phyloP scores from a whole-genome alignment of 2,113 vertebrate genomes.

The Xenopus laevis region DNA sequence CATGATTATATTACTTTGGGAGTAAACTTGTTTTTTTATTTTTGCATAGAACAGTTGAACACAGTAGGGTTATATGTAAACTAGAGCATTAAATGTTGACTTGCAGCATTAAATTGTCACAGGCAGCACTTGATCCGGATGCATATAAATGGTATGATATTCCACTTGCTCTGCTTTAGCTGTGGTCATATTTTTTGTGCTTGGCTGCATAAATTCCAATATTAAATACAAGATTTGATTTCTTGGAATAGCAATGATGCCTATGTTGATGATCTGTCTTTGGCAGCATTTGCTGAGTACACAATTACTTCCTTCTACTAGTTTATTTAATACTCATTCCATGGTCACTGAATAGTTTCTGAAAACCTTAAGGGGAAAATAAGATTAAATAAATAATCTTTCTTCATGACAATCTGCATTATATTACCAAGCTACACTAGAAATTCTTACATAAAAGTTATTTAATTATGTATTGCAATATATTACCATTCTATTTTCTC shows the following conservation, averaged over 20 bases:
- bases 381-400: neutral
- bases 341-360: constrained; percentile 18
- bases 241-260: constrained; percentile 9
- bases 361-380: neutral
- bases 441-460: too few relatives aligned
- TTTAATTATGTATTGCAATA: too few relatives aligned
- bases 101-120: constrained; percentile 41
- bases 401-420: constrained; percentile 8
- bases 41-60: constrained; percentile 40
- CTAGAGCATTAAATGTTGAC: constrained; percentile 41
- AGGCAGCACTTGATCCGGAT: constrained; percentile 38
- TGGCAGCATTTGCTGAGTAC: constrained; percentile 4
- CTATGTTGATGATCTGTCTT: constrained; percentile 10
- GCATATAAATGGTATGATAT: constrained; percentile 38
- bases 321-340: constrained; percentile 32
- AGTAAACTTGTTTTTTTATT: constrained; percentile 23
- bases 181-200: constrained; percentile 36
- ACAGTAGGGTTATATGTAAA: constrained; percentile 41
- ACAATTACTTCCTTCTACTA: constrained; percentile 11
- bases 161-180: constrained; percentile 31
- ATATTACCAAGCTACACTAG: neutral
- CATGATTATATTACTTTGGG: constrained; percentile 43
- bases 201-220: constrained; percentile 33
- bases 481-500: too few relatives aligned
- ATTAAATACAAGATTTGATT: constrained; percentile 37